A percentile compares a stretch with the other conserved stretches of the same genome.
Evolutionary conservation across 2,797 vertebrate species (phyloP).

Genomic region (Enteromius mattozi): DNA sequence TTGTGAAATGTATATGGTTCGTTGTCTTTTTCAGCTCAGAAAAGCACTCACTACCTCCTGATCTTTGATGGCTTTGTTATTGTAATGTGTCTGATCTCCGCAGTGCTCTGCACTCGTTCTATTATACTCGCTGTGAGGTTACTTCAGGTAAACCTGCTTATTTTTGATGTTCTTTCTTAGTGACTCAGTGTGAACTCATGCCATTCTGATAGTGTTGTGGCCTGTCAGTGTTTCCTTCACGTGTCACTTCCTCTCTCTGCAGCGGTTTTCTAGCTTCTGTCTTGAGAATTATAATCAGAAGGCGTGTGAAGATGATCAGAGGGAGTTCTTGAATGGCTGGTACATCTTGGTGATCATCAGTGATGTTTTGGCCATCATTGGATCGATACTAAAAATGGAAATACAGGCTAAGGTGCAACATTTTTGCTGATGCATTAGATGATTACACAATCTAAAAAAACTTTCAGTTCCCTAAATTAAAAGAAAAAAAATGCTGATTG

Average conservation of each 20-base stretch:
- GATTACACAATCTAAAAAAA: background rate
- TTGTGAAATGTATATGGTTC: background rate
- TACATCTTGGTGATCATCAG: slow-evolving; percentile 92
- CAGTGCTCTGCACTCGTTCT: slow-evolving; percentile 90
- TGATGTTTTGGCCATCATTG: slow-evolving; percentile 90
- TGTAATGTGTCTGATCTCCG: slow-evolving; percentile 86
- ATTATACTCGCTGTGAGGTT: slow-evolving; percentile 87
- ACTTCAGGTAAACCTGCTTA: slow-evolving; percentile 81
- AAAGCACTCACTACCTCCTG: slow-evolving; percentile 87
- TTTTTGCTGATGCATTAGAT: background rate
- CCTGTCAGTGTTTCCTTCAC: background rate
- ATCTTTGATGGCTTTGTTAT: slow-evolving; percentile 92
- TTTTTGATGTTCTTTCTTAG: background rate
- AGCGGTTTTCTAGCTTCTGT: slow-evolving; percentile 91
- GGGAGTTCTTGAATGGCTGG: slow-evolving; percentile 94
- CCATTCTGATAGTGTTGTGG: background rate
- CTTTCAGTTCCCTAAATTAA: background rate
- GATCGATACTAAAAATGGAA: slow-evolving; percentile 97
- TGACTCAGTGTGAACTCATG: slow-evolving; percentile 23
- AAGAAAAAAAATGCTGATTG: background rate
- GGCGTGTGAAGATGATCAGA: slow-evolving; percentile 83
- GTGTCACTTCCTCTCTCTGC: slow-evolving; percentile 24
- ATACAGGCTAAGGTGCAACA: slow-evolving; percentile 91
- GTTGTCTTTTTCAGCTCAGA: slow-evolving; percentile 82
- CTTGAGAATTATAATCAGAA: slow-evolving; percentile 82